phyloP scores from a whole-genome alignment of 2,113 vertebrate species.

The Clinocottus analis region DNA sequence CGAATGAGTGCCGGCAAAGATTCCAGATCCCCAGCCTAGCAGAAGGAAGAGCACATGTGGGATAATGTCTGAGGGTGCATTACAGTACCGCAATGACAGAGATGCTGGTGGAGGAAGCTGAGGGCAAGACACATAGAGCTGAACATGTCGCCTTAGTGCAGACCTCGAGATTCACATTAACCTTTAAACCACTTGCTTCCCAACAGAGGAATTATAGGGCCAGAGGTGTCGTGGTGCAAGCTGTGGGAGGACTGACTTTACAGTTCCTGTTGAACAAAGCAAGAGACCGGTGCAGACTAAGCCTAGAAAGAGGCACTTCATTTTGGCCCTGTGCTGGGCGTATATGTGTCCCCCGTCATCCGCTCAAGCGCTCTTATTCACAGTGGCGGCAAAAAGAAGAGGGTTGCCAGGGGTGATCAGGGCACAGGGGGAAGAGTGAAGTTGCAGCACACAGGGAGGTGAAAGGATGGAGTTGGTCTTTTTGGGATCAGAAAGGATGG shows the following conservation, averaged over 20 bases:
- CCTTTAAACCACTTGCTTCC: slow-evolving; percentile 63
- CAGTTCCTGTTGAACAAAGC: slow-evolving; percentile 45
- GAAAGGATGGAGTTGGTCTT: slow-evolving; percentile 63
- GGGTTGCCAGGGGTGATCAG: slow-evolving; percentile 59
- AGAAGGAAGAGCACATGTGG: slow-evolving; percentile 57
- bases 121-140: slow-evolving; percentile 50
- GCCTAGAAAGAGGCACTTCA: slow-evolving; percentile 47
- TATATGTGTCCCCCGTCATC: slow-evolving; percentile 47
- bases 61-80: slow-evolving; percentile 57
- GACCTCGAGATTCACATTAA: slow-evolving; percentile 70
- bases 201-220: slow-evolving; percentile 70
- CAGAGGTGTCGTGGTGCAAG: slow-evolving; percentile 65
- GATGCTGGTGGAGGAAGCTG: slow-evolving; percentile 43
- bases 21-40: slow-evolving; percentile 57
- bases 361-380: slow-evolving; percentile 39
- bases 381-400: slow-evolving; percentile 36
- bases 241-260: slow-evolving; percentile 50
- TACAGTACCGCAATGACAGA: slow-evolving; percentile 33
- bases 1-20: slow-evolving; percentile 66
- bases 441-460: slow-evolving; percentile 48
- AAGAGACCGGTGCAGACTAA: slow-evolving; percentile 29
- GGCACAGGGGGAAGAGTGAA: slow-evolving; percentile 34
- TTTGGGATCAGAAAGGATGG: slow-evolving; percentile 67
- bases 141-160: slow-evolving; percentile 48
- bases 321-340: slow-evolving; percentile 46